Conservation (phyloP, 2,113 vertebrate species). For the Struthidea cinerea region DNA sequence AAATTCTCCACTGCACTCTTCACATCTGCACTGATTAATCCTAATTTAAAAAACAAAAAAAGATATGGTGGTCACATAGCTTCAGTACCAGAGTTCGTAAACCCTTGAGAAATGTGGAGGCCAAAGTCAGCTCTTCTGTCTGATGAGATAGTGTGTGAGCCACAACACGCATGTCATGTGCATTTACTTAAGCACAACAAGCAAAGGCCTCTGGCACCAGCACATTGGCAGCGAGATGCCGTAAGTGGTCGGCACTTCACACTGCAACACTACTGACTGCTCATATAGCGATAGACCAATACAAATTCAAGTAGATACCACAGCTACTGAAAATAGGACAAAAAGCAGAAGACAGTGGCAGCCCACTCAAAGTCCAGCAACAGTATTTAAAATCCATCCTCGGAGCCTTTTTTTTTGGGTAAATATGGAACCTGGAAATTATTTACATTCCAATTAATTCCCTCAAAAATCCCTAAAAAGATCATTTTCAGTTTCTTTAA, state of each 20-base stretch:
- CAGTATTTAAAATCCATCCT: neutral
- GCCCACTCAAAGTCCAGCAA: neutral
- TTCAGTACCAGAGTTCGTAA: neutral
- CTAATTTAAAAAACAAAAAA: neutral
- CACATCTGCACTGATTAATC: neutral
- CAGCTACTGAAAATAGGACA: neutral
- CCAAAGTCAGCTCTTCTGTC: neutral
- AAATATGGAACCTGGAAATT: neutral
- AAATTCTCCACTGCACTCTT: neutral
- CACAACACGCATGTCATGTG: neutral
- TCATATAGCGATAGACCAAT: neutral
- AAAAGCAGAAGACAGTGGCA: neutral
- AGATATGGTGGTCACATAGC: neutral
- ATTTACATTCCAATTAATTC: neutral
- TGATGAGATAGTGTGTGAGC: neutral
- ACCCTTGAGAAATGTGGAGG: neutral
- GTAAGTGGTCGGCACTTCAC: neutral
- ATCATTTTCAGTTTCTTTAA: neutral
- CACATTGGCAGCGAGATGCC: neutral
- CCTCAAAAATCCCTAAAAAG: neutral
- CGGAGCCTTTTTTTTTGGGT: accelerated
- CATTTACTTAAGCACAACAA: neutral
- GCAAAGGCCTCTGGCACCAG: conserved; percentile 8
- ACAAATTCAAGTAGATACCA: neutral
- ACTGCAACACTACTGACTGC: neutral